Conservation (phyloP, 2,797 vertebrate genomes). For the Ceyx erithaca region DNA sequence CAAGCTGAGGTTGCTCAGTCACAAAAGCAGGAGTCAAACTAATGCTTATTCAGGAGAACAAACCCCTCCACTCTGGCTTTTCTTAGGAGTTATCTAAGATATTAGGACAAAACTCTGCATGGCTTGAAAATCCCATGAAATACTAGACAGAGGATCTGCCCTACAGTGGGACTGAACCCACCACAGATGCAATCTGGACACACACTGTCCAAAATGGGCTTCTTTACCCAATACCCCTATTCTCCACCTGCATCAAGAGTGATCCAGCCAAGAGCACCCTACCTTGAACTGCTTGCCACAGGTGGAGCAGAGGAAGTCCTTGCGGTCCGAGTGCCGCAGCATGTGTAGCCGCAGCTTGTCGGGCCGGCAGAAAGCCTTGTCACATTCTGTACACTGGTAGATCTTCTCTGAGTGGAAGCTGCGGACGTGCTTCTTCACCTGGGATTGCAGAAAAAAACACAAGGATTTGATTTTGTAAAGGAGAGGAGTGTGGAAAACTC, state of each 20-base stretch:
- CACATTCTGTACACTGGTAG: constrained; percentile 94
- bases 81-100: background rate
- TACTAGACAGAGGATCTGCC: background rate
- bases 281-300: constrained; percentile 99
- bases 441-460: background rate
- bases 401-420: constrained; percentile 98
- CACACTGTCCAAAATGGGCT: background rate
- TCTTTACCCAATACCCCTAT: background rate
- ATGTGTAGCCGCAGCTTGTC: constrained; percentile 97
- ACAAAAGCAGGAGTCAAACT: background rate
- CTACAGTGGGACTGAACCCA: background rate
- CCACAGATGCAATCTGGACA: background rate
- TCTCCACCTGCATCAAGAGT: background rate
- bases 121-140: background rate
- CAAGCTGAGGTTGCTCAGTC: background rate
- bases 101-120: background rate
- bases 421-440: constrained; percentile 98
- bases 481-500: background rate
- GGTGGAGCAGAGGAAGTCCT: constrained; percentile 97
- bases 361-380: constrained; percentile 96
- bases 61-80: background rate
- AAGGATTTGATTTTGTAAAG: background rate
- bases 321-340: constrained; percentile 96
- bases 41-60: background rate
- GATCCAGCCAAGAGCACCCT: background rate